A percentile compares a stretch with the other conserved stretches of the same genome.
These are phyloP conservation scores for Biston betularia DNA, from an alignment of 2,888 invertebrate genomes.

Conservation along the genomic window DNA sequence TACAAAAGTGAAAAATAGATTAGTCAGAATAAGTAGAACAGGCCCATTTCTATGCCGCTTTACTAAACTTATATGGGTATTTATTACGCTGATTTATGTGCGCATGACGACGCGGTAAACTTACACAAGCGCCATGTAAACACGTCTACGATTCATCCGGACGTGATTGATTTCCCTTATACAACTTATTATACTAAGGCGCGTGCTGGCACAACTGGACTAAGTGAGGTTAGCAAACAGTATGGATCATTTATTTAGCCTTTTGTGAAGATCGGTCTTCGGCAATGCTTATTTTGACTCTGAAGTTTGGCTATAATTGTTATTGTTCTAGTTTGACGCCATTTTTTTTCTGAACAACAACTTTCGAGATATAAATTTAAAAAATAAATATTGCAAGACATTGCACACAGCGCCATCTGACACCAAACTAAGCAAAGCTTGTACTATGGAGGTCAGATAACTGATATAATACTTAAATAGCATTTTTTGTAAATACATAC, in stretches of 20 bases:
- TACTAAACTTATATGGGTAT: conserved; percentile 1
- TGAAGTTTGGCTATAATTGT: background rate
- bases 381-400: no score
- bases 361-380: no score
- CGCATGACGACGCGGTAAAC: conserved; percentile 23
- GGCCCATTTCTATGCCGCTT: background rate
- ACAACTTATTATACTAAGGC: conserved; percentile 15
- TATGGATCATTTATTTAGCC: conserved; percentile 5
- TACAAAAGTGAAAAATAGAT: no score
- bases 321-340: no score
- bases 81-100: conserved; percentile 17
- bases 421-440: no score
- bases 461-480: no score
- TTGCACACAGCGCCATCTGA: no score
- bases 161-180: conserved; percentile 31
- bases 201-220: conserved; percentile 7
- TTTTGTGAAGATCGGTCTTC: background rate
- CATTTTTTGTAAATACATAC: no score
- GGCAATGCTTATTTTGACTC: background rate
- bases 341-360: background rate
- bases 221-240: conserved; percentile 5
- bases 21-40: background rate
- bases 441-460: no score
- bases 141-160: conserved; percentile 29
- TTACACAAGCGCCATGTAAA: conserved; percentile 17